Base-by-base conservation (phyloP, 2,888 invertebrate genomes). In the Tholera decimalis region DNA sequence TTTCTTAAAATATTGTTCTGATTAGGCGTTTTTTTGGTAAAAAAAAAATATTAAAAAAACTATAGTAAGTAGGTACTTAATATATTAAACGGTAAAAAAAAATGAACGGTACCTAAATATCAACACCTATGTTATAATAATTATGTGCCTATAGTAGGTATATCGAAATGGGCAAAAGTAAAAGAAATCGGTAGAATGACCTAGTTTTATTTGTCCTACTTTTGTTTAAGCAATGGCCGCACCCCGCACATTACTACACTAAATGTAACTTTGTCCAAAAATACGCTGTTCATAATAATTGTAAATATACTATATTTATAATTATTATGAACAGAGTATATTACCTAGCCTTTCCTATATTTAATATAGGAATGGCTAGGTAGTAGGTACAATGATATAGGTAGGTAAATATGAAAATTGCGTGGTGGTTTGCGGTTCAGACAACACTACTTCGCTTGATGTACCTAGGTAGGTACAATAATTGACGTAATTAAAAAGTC, bases 201-300 rank as follows among this genome's bases (percentile, higher is more conserved):
- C 78, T 73, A 78, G 56, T 71, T 74, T 63, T 65, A 70, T 64
- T 59, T 73, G 73, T 67, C 74, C 78, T 65, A 76, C 72, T 77
- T 79, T 65, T 50, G 56, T 68, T 53, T 20, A 71, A 63, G 55
- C 53, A 79, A 74, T 70, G 69, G 71, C 73, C 87, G 75, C 85
- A 83, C 84, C 85, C 83, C 76, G 30, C 73, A 78, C 43, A 39
- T 50, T 46, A 26, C 26, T 20, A 55, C 55, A 58, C 63, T 56
- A 69, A 66, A 53, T 54, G 24, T 56, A 50, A 41, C n/a, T 47
- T 22, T 62, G 43, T 8, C n/a, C 4, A 53, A 73, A 68, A 54
- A 30, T 22, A 54, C 6, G 22, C 9, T 13, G 6, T n/a, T 30
- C 9, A n/a, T 22, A 41, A 22, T 18, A 15, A 28, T 5, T 46